Conservation (phyloP, 2,888 invertebrate species). For the Phrixothrix hirtus region DNA sequence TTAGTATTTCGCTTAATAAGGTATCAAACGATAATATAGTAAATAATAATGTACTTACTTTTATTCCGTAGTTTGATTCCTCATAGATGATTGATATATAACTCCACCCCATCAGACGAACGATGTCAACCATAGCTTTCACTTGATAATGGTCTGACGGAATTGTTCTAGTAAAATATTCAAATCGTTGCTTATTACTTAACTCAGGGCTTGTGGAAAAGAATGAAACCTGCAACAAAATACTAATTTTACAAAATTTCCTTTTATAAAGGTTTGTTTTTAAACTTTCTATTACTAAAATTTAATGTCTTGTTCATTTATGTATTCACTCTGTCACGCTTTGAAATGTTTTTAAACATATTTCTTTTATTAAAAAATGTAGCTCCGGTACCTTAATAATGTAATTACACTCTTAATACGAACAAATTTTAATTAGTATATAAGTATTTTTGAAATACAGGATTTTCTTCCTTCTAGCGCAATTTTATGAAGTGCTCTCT, state of each 20-base stretch:
- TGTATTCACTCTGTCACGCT: no score
- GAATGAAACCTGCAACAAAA: slow-evolving; percentile 79
- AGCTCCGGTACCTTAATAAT: no score
- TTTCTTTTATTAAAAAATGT: no score
- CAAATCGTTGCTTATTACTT: slow-evolving; percentile 92
- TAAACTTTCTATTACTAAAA: no score
- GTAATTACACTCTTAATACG: not conserved
- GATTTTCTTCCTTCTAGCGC: no score
- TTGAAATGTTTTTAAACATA: not conserved
- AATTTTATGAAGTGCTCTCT: no score
- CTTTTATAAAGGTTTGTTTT: no score
- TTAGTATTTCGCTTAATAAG: no score
- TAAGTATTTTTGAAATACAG: no score
- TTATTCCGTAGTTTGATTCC: slow-evolving; percentile 94
- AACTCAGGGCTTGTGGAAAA: slow-evolving; percentile 94
- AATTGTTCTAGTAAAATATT: slow-evolving; percentile 92
- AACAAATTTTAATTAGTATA: not conserved
- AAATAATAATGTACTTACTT: slow-evolving; percentile 62
- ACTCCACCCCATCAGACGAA: slow-evolving; percentile 84
- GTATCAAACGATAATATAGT: not conserved
- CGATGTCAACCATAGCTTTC: slow-evolving; percentile 93
- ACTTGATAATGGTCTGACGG: slow-evolving; percentile 94
- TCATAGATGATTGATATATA: slow-evolving; percentile 95
- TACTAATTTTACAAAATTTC: no score
- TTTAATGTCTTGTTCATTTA: no score